Base-by-base conservation (phyloP, 2,888 invertebrate genomes). In the Miltochrista miniata region DNA sequence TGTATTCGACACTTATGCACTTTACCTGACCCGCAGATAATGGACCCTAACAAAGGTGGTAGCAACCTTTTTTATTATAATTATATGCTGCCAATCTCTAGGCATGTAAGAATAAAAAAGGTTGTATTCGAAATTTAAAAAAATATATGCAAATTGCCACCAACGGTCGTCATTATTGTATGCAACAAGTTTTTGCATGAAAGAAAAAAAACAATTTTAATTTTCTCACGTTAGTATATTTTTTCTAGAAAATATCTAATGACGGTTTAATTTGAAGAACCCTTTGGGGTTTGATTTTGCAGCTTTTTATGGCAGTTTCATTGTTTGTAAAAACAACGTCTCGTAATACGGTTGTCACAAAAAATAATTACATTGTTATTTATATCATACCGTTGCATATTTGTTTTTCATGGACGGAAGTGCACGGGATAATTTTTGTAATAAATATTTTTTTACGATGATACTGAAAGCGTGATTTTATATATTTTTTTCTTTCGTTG, bases 221-320 rank as follows among this genome's bases (percentile, higher is more conserved):
- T 91, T 87, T 90, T 91, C 91, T 89, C 90, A 90, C 90, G 90
- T 91, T 89, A 89, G 80, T 64, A 76, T 50, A 48, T 62, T 74
- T 79, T 85, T 86, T 81, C 76, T 62, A 59, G 70, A 72, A 87
- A 84, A 81, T 83, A 84, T 89, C 79, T 90, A 91, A 91, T 85
- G 89, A 87, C 75, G 84, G 77, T 91, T 91, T 90, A 91, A 91
- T 91, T 91, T 91, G 90, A 85, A 90, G 90, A 85, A 81, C 86
- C 79, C 90, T 91, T 86, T 89, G 90, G 90, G 90, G 91, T 90
- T 91, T 91, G 89, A 87, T 87, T 88, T 72, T 61, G 60, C 72
- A 63, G 7, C 77, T 85, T 89, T 88, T 76, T 65, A 56, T 47
- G 33, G 44, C n/a, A 66, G 62, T 68, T 64, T 45, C 40, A 64